Evolutionary conservation across 2,888 invertebrate genomes (phyloP).

Genomic region (Caradrina clavipalpis): DNA sequence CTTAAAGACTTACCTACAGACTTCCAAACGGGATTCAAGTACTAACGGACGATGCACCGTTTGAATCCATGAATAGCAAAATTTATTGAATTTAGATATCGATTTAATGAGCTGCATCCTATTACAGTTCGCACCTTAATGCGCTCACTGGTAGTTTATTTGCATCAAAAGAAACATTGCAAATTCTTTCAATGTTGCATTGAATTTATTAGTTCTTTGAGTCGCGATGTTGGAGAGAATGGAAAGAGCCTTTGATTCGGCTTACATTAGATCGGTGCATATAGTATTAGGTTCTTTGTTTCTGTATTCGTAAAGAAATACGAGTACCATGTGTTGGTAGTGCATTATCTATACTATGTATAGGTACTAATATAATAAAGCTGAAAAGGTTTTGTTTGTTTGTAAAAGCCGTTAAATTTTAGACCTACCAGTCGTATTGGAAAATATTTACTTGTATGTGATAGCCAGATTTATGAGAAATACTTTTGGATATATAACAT

Average conservation of each 20-base stretch:
- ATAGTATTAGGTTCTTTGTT: slow-evolving; percentile 13
- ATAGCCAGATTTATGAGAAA: too few species aligned
- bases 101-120: slow-evolving; percentile 52
- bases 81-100: slow-evolving; percentile 59
- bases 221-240: slow-evolving; percentile 10
- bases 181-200: slow-evolving; percentile 34
- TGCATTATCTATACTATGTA: neutral
- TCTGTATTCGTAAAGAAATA: slow-evolving; percentile 5
- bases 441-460: too few species aligned
- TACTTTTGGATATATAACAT: too few species aligned
- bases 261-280: neutral
- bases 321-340: neutral
- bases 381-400: too few species aligned
- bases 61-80: slow-evolving; percentile 58
- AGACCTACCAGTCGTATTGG: too few species aligned
- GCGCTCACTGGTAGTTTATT: slow-evolving; percentile 33
- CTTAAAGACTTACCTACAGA: slow-evolving; percentile 14
- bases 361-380: too few species aligned
- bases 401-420: too few species aligned
- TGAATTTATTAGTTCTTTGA: slow-evolving; percentile 27
- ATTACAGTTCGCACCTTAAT: slow-evolving; percentile 45
- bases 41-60: slow-evolving; percentile 48
- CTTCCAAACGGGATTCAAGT: slow-evolving; percentile 39
- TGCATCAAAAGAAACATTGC: slow-evolving; percentile 42
- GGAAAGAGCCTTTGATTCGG: slow-evolving; percentile 16